Percentiles rank a stretch among this genome's conserved stretches.
Evolutionary conservation across 2,888 invertebrate genomes (phyloP).

Genomic region (Myathropa florea): DNA sequence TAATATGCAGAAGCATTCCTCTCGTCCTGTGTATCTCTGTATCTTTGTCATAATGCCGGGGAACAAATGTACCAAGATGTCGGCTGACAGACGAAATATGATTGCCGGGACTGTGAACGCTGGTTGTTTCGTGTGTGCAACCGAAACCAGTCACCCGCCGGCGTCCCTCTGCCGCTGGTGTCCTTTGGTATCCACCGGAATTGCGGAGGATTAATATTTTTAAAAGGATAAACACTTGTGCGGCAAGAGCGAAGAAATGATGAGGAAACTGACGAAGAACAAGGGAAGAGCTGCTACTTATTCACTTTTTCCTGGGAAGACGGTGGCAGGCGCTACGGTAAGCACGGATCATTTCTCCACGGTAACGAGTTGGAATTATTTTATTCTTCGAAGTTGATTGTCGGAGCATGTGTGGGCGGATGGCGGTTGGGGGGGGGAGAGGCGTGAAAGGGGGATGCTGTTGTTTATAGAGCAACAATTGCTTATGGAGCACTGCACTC

Average conservation of each 20-base stretch:
- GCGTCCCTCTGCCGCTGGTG: background rate
- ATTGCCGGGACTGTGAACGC: conserved; percentile 33
- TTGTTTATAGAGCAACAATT: conserved; percentile 57
- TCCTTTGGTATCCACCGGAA: conserved; percentile 32
- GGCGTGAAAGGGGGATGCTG: background rate
- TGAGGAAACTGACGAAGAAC: background rate
- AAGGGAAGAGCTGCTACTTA: conserved; percentile 52
- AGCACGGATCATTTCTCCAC: conserved; percentile 25
- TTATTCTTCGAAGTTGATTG: conserved; percentile 5
- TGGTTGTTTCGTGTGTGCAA: conserved; percentile 16
- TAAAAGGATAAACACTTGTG: conserved; percentile 66
- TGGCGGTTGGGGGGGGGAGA: background rate
- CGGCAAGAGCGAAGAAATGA: background rate
- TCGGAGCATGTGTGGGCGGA: background rate
- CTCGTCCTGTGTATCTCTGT: conserved; percentile 25
- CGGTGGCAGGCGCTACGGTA: background rate
- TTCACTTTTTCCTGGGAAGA: conserved; percentile 31
- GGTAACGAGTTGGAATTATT: conserved; percentile 14
- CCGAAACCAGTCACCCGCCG: background rate
- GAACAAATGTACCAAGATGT: conserved; percentile 70
- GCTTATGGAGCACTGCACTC: conserved; percentile 28
- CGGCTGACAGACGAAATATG: conserved; percentile 69
- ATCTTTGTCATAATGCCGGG: conserved; percentile 47
- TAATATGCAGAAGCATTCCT: conserved; percentile 57
- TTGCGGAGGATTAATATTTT: conserved; percentile 64